These are phyloP conservation scores for Crematogaster levior DNA, from an alignment of 2,888 invertebrate genomes.

Conservation along the genomic window DNA sequence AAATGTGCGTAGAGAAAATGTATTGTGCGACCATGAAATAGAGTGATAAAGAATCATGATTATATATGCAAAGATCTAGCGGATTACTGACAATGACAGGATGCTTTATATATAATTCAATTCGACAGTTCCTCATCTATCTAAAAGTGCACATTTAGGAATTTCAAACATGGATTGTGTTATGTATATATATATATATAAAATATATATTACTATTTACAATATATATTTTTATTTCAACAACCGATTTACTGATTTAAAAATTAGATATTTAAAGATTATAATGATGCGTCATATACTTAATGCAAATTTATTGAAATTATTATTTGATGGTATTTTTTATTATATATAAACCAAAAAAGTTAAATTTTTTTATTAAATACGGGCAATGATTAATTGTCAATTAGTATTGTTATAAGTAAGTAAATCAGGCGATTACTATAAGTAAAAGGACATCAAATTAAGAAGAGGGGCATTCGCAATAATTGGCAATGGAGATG, in stretches of 20 bases:
- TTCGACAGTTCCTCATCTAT: background rate
- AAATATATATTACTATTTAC: conserved; percentile 2
- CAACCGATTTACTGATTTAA: background rate
- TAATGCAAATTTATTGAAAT: background rate
- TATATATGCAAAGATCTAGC: conserved; percentile 15
- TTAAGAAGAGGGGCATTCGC: background rate
- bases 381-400: background rate
- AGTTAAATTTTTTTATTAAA: conserved; percentile 3
- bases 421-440: background rate
- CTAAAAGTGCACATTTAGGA: conserved; percentile 37
- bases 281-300: no score
- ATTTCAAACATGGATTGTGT: conserved; percentile 8
- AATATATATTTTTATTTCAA: background rate
- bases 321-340: background rate
- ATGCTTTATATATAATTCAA: conserved; percentile 44
- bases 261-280: background rate
- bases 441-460: conserved; percentile 6
- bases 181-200: background rate
- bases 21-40: conserved; percentile 22
- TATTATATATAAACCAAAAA: background rate
- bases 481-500: conserved; percentile 31
- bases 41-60: conserved; percentile 16
- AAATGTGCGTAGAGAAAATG: conserved; percentile 44
- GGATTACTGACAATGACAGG: conserved; percentile 48
- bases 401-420: conserved; percentile 3